Conservation (phyloP, 1,140 invertebrate species). For the Lepidurus couesii region DNA sequence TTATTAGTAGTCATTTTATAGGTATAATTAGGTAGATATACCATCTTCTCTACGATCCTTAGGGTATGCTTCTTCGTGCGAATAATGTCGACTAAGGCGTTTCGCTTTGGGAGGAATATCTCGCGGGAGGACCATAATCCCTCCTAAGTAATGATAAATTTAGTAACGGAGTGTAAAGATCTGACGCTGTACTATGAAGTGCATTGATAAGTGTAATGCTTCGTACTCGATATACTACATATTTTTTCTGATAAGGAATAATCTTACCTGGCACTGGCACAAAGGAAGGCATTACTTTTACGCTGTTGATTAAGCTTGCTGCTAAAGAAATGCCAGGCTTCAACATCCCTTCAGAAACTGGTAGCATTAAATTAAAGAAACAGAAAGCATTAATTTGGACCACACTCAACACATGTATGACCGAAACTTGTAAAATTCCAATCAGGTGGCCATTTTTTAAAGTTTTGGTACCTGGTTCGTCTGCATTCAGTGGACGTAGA, state of each 20-base stretch:
- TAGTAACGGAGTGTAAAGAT: slow-evolving; percentile 31
- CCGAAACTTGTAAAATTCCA: no score
- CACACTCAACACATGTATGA: no score
- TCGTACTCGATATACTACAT: background rate
- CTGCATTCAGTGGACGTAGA: background rate
- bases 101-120: slow-evolving; percentile 44
- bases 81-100: slow-evolving; percentile 69
- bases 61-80: slow-evolving; percentile 71
- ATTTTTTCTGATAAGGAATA: background rate
- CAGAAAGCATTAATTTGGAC: background rate
- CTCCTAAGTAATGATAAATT: background rate
- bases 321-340: background rate
- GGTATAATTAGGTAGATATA: slow-evolving; percentile 30
- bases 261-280: background rate
- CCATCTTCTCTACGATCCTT: slow-evolving; percentile 62
- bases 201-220: background rate
- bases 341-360: background rate
- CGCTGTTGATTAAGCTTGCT: background rate
- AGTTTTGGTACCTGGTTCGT: no score
- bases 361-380: background rate
- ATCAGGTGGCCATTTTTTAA: no score
- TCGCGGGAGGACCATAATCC: slow-evolving; percentile 32
- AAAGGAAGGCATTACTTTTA: background rate
- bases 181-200: background rate
- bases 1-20: no score